Percentiles rank a stretch among this genome's conserved stretches.
These are phyloP conservation scores for Heliconius nattereri DNA, from an alignment of 1,140 invertebrate genomes.

Conservation along the genomic window DNA sequence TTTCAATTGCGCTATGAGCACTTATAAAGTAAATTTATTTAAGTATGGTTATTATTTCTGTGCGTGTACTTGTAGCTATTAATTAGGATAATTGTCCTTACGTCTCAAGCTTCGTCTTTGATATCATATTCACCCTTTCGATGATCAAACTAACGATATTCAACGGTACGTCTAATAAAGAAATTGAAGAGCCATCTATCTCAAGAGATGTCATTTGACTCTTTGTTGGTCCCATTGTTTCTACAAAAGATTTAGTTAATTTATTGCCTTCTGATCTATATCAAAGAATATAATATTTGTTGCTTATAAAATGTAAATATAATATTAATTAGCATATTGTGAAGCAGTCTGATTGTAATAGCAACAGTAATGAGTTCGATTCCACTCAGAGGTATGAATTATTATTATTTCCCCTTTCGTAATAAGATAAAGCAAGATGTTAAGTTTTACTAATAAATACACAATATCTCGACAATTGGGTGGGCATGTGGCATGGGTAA, in stretches of 20 bases:
- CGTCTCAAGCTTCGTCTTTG: not conserved
- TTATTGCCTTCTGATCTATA: too few species aligned
- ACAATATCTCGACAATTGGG: not conserved
- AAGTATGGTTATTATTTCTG: not conserved
- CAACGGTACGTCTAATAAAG: not conserved
- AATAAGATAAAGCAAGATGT: not conserved
- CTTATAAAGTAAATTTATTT: not conserved
- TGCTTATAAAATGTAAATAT: too few species aligned
- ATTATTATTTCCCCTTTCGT: too few species aligned
- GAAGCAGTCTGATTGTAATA: not conserved
- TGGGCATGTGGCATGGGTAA: too few species aligned
- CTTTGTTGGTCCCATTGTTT: not conserved
- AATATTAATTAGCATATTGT: too few species aligned
- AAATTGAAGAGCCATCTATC: not conserved
- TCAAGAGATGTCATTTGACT: not conserved
- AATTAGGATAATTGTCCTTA: not conserved
- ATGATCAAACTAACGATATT: constrained; percentile 5
- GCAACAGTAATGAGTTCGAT: too few species aligned
- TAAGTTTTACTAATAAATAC: not conserved
- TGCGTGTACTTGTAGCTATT: not conserved
- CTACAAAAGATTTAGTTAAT: not conserved
- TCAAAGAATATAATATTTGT: too few species aligned
- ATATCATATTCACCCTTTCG: constrained; percentile 7
- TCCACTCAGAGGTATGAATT: too few species aligned
- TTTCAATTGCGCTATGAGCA: too few species aligned